A percentile compares a stretch with the other conserved stretches of the same genome.
These are phyloP conservation scores for Paramormyrops hopkinsi DNA, from an alignment of 2,797 vertebrate genomes.

Conservation along the genomic window DNA sequence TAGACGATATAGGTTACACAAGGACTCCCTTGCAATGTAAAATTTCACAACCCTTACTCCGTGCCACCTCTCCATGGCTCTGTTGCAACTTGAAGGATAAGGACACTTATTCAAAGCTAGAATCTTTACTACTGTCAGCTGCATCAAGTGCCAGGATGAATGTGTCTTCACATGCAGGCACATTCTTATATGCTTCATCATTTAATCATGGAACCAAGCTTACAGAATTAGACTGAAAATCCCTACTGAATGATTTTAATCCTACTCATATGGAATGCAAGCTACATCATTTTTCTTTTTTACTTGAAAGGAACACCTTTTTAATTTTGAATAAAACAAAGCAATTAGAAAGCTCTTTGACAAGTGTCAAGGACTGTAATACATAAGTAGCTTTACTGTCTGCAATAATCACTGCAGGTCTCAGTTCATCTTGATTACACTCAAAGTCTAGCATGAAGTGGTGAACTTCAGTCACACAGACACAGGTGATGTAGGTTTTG, in stretches of 20 bases:
- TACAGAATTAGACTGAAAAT: background rate
- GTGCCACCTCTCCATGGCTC: background rate
- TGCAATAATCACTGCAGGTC: background rate
- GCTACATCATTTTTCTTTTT: background rate
- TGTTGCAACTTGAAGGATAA: background rate
- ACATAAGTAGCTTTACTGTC: background rate
- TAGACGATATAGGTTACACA: background rate
- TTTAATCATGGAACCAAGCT: background rate
- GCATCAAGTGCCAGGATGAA: background rate
- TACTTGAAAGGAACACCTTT: background rate
- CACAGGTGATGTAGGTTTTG: background rate
- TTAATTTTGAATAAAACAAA: background rate
- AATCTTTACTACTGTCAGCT: background rate
- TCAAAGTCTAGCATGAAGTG: background rate
- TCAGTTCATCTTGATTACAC: background rate
- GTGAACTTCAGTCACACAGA: background rate
- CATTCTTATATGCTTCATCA: background rate
- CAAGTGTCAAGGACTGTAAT: background rate
- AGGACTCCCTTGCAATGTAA: background rate
- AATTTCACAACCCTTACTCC: background rate
- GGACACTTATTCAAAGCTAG: background rate
- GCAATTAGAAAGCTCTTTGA: background rate
- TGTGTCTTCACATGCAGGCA: background rate
- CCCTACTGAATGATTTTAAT: background rate
- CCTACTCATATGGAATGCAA: background rate